Evolutionary conservation across 1,140 invertebrate species (phyloP).

Genomic region (Dufourea novaeangliae): DNA sequence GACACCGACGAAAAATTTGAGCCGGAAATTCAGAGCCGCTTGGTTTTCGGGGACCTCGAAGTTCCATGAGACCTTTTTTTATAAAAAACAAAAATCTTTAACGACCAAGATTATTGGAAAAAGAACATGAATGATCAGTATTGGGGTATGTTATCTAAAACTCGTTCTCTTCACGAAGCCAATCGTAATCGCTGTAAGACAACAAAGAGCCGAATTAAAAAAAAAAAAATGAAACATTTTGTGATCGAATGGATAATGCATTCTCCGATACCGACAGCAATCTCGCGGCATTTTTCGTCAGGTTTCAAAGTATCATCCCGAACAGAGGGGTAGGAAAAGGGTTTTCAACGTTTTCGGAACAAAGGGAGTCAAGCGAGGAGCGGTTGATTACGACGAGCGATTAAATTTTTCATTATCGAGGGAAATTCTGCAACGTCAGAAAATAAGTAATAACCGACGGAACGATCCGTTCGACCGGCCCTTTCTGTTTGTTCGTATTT

Average conservation of each 20-base stretch:
- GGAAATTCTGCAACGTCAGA: constrained; percentile 43
- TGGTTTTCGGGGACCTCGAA: no score
- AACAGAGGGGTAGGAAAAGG: not conserved
- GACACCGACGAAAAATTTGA: not conserved
- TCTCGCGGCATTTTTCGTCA: not conserved
- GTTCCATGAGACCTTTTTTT: no score
- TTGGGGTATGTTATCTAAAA: no score
- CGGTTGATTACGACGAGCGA: constrained; percentile 34
- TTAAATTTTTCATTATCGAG: constrained; percentile 51
- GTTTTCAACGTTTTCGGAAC: constrained; percentile 8
- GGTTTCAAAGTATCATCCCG: not conserved
- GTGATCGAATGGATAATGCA: not conserved
- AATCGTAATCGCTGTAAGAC: not conserved
- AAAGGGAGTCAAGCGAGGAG: constrained; percentile 19
- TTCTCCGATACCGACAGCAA: not conserved
- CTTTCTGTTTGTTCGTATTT: not conserved
- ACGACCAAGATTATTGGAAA: no score
- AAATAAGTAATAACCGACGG: constrained; percentile 30
- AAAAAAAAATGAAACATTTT: not conserved
- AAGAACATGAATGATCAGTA: no score
- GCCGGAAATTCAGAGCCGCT: not conserved
- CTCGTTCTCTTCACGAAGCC: no score
- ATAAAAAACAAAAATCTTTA: no score
- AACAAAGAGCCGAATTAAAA: not conserved
- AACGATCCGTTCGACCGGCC: not conserved